phyloP scores from a whole-genome alignment of 2,113 vertebrate species.

The Callipepla californica region DNA sequence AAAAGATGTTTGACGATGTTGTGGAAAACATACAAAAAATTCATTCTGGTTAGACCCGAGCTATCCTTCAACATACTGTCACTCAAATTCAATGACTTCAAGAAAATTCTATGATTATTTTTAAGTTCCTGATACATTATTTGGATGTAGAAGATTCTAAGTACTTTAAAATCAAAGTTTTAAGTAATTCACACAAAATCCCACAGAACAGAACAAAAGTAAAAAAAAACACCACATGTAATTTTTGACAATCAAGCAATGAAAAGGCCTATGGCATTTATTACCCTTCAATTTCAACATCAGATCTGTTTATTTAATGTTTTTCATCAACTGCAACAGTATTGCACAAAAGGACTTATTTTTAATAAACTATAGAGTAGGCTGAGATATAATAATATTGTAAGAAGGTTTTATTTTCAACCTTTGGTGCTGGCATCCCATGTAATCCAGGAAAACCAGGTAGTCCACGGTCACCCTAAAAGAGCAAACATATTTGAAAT shows the following conservation, averaged over 20 bases:
- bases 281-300: neutral
- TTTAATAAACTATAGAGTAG: neutral
- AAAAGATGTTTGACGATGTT: neutral
- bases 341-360: neutral
- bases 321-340: neutral
- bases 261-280: neutral
- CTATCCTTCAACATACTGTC: neutral
- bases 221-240: neutral
- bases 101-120: neutral
- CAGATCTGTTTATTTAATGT: neutral
- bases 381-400: neutral
- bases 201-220: neutral
- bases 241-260: neutral
- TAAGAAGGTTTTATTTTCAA: constrained; percentile 59
- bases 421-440: constrained; percentile 91
- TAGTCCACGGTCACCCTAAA: constrained; percentile 89
- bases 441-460: constrained; percentile 88
- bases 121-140: neutral
- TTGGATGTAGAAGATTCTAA: neutral
- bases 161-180: neutral
- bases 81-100: neutral
- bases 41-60: neutral
- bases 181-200: neutral
- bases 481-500: constrained; percentile 20
- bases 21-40: neutral